Evolutionary conservation across 2,797 vertebrate species (phyloP), one percentile per base, ranked within the genome.

Genomic region (Enteromius thamalakanensis): DNA sequence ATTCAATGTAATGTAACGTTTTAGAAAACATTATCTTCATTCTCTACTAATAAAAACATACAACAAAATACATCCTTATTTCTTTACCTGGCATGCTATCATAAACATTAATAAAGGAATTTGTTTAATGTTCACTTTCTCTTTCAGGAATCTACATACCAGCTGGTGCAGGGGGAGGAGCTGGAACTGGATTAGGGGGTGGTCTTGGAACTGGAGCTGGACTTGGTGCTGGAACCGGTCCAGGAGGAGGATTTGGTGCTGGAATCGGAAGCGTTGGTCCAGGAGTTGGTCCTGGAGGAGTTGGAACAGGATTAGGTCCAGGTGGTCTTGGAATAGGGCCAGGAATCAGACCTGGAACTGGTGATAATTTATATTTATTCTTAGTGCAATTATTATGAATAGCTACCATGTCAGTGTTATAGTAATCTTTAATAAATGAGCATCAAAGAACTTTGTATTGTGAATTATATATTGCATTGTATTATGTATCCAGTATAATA

Each of bases 101-200:
- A 15, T 64, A 32, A 49, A 58, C 10, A 34, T 68, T 85, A 62
- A 85, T 49, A 62, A 42, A 71, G 8, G 1, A 1, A 40, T 29
- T 67, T 49, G 29, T 53, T 69, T 62, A 76, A 79, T 29, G 17
- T 78, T 80, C 6, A 60, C 29, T 37, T 42, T 49, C 11, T 29
- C 12, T 55, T 8, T 65, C 80, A 95, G 95, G 94, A 87, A 87
- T 94, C 6, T 94, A 92, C 82, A 75, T 94, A 91, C 94, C 94
- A 84, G 86, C 90, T 84, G 82, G 82, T 62, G 91, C 91, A 87
- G 93, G 88, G 87, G 90, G 87, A 67, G 90, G 84, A 77, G 15
- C 34, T 77, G 81, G 86, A 37, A 47, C 77, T 29, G 55, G 37
- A 26, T 11, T 62, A 72, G 90, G 86, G 2, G 42, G 60, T 42